A percentile compares a stretch with the other conserved stretches of the same genome.
Conservation (phyloP, 2,797 vertebrate species). For the Coregonus sp. region DNA sequence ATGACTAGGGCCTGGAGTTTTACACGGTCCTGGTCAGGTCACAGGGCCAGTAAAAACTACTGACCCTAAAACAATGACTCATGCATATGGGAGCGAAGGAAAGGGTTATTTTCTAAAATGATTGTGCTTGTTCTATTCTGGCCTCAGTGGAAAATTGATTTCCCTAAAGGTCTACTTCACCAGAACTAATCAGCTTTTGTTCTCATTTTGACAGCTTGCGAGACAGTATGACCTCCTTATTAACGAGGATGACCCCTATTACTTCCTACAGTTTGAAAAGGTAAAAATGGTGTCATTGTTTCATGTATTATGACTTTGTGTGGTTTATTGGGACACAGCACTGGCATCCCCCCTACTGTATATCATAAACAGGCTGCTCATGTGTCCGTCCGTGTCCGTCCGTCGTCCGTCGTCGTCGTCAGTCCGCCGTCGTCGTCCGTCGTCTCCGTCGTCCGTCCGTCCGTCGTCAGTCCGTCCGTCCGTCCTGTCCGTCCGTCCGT, state of each 20-base stretch:
- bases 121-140: neutral
- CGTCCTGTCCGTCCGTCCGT: too few species aligned
- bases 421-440: too few species aligned
- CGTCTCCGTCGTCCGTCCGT: too few species aligned
- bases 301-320: neutral
- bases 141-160: neutral
- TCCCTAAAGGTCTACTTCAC: neutral
- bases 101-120: neutral
- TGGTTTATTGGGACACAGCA: neutral
- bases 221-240: constrained; percentile 84
- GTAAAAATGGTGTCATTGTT: constrained; percentile 54
- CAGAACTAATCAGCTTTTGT: neutral
- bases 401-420: too few species aligned
- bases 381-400: too few species aligned
- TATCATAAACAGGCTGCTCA: neutral
- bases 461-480: too few species aligned
- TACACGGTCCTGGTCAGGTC: too few species aligned
- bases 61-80: neutral
- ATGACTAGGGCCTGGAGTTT: too few species aligned
- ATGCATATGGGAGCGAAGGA: neutral
- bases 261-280: constrained; percentile 85
- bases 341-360: neutral
- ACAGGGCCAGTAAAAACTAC: neutral
- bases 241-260: constrained; percentile 88
- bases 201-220: constrained; percentile 74